Conservation (phyloP, 64 coral and sea anemone genomes). For the Cladopsammia gracilis region DNA sequence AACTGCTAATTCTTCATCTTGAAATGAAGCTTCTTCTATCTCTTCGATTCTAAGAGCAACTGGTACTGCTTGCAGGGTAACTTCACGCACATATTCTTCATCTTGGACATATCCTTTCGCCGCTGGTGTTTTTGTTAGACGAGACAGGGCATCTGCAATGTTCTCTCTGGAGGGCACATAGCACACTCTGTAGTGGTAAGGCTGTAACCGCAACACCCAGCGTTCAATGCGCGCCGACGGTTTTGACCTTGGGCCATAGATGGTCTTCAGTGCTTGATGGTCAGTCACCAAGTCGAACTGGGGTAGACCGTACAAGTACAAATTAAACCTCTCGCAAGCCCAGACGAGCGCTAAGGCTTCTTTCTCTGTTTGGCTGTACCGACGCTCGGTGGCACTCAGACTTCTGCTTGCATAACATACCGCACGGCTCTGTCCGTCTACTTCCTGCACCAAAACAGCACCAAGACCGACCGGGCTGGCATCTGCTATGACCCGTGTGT, state of each 20-base stretch:
- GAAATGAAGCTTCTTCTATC: slow-evolving; percentile 1
- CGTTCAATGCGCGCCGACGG: background rate
- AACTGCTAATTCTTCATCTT: slow-evolving; percentile 15
- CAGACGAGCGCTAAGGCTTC: background rate
- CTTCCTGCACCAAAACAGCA: slow-evolving; percentile 24
- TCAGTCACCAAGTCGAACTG: slow-evolving; percentile 13
- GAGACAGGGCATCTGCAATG: background rate
- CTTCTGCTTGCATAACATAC: slow-evolving; percentile 38
- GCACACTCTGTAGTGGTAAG: background rate
- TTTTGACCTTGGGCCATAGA: slow-evolving; percentile 1
- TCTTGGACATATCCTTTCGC: background rate
- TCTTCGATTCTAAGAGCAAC: background rate
- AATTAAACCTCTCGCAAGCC: background rate
- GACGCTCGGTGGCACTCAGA: background rate
- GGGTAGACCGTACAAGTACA: background rate
- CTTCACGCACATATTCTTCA: background rate
- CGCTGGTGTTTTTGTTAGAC: background rate
- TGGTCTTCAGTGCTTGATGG: slow-evolving; percentile 25
- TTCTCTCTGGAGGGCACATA: background rate
- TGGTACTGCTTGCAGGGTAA: slow-evolving; percentile 25
- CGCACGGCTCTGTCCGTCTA: background rate
- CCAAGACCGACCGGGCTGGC: slow-evolving; percentile 38
- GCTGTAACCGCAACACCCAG: background rate
- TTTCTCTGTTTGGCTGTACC: background rate
- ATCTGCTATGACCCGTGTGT: slow-evolving; percentile 15